phyloP scores from a whole-genome alignment of 2,113 vertebrate genomes.

The Seriola aureovittata region DNA sequence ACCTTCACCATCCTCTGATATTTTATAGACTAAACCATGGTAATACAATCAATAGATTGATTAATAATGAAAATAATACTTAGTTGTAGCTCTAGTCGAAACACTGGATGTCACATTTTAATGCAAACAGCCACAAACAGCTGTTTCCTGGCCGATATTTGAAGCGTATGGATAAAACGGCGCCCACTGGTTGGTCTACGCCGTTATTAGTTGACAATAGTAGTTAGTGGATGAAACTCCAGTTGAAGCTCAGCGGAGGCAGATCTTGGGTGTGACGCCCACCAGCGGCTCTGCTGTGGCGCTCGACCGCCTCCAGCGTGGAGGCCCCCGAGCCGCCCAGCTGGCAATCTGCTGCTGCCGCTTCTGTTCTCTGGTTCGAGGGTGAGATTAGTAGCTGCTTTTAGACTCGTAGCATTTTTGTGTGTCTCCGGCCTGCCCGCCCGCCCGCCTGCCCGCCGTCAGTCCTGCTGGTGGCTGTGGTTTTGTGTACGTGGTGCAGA shows the following conservation, averaged over 20 bases:
- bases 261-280: background rate
- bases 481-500: constrained; percentile 77
- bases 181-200: no score
- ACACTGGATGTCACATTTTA: background rate
- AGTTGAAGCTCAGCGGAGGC: background rate
- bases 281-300: background rate
- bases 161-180: no score
- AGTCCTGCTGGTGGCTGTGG: constrained; percentile 61
- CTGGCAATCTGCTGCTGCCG: constrained; percentile 24
- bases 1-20: no score
- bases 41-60: no score
- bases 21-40: no score
- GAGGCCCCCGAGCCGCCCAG: constrained; percentile 3
- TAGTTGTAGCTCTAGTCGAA: no score
- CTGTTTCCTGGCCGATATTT: background rate
- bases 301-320: background rate
- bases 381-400: constrained; percentile 53
- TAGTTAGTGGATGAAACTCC: no score
- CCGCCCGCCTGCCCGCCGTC: constrained; percentile 17
- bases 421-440: constrained; percentile 40
- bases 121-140: background rate
- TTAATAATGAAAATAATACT: no score
- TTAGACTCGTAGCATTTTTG: constrained; percentile 62
- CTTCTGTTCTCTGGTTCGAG: background rate
- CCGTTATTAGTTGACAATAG: no score